Percentiles rank a stretch among this genome's conserved stretches.
phyloP scores from a whole-genome alignment of 2,113 vertebrate genomes.

The Urocitellus parryii region DNA sequence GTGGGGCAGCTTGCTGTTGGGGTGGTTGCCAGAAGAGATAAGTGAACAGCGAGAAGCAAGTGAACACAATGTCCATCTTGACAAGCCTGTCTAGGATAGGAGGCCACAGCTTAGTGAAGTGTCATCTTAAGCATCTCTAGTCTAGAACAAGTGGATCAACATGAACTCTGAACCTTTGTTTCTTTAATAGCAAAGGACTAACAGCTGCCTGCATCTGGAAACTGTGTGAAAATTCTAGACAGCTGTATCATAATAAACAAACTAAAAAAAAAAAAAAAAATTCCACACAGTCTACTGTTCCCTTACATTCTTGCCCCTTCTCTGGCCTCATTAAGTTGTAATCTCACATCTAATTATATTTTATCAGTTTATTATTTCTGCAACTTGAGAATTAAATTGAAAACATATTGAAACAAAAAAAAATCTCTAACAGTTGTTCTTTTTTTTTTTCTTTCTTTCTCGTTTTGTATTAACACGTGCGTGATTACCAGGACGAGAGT shows the following conservation, averaged over 20 bases:
- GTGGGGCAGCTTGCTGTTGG: slow-evolving; percentile 85
- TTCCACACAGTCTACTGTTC: slow-evolving; percentile 76
- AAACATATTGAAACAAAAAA: slow-evolving; percentile 88
- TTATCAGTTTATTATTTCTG: slow-evolving; percentile 92
- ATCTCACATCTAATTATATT: slow-evolving; percentile 89
- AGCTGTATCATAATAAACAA: slow-evolving; percentile 91
- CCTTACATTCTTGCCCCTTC: slow-evolving; percentile 88
- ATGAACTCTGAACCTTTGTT: slow-evolving; percentile 82
- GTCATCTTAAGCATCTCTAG: slow-evolving; percentile 78
- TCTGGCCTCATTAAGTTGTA: slow-evolving; percentile 89
- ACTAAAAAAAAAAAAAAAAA: slow-evolving; percentile 69
- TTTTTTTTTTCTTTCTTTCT: slow-evolving; percentile 80
- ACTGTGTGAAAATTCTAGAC: slow-evolving; percentile 85
- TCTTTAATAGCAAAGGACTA: slow-evolving; percentile 68
- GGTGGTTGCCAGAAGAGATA: slow-evolving; percentile 87
- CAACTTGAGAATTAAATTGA: slow-evolving; percentile 88
- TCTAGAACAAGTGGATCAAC: slow-evolving; percentile 87
- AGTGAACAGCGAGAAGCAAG: slow-evolving; percentile 84
- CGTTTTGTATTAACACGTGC: slow-evolving; percentile 82
- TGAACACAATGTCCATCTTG: slow-evolving; percentile 76
- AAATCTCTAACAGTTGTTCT: slow-evolving; percentile 83
- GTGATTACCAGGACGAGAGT: slow-evolving; percentile 74
- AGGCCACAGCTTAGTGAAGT: slow-evolving; percentile 76
- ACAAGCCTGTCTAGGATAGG: slow-evolving; percentile 56
- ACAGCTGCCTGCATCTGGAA: slow-evolving; percentile 90